Percentiles rank a stretch among this genome's conserved stretches.
Evolutionary conservation across 2,888 invertebrate species (phyloP).

Genomic region (Thalpophila matura): DNA sequence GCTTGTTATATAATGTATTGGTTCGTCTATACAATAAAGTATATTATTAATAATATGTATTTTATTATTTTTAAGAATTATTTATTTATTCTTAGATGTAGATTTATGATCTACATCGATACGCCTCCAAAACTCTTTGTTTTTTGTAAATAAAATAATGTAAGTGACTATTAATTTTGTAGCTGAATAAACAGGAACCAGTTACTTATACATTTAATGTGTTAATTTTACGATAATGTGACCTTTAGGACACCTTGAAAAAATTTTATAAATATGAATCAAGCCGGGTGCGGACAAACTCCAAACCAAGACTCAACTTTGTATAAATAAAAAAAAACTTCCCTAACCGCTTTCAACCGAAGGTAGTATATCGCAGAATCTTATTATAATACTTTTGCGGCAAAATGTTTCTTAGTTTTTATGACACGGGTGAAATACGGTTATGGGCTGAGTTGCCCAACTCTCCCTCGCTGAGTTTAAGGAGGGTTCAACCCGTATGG

Average conservation of each 20-base stretch:
- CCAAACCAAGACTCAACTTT: neutral
- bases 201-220: too few species aligned
- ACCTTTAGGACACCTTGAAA: neutral
- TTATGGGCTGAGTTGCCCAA: constrained; percentile 79
- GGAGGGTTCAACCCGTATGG: constrained; percentile 74
- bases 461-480: constrained; percentile 70
- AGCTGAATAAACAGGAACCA: too few species aligned
- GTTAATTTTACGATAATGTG: neutral
- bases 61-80: neutral
- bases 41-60: too few species aligned
- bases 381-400: constrained; percentile 81
- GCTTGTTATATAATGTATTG: too few species aligned
- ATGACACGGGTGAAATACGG: constrained; percentile 84
- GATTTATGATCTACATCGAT: too few species aligned
- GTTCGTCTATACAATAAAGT: too few species aligned
- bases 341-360: constrained; percentile 5
- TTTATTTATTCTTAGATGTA: neutral
- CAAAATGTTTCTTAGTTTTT: constrained; percentile 85
- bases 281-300: neutral
- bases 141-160: too few species aligned
- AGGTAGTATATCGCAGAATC: constrained; percentile 55
- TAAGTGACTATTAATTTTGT: too few species aligned
- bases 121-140: too few species aligned
- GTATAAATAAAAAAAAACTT: constrained; percentile 24
- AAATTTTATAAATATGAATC: neutral